These are phyloP conservation scores for Spheniscus mendiculus DNA, from an alignment of 2,113 vertebrate species.

Conservation along the genomic window DNA sequence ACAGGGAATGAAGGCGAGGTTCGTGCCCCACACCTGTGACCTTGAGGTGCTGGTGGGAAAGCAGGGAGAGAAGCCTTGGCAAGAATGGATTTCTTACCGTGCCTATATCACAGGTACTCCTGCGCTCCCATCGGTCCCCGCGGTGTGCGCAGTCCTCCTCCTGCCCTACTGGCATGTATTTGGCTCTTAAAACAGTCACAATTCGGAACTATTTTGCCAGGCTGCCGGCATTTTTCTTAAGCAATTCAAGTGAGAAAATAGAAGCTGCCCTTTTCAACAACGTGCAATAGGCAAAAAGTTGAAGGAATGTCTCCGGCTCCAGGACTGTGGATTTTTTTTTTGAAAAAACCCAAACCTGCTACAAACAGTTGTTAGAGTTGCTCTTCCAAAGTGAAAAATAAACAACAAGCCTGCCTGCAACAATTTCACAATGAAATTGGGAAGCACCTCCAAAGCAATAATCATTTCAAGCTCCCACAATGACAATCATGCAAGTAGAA, in stretches of 20 bases:
- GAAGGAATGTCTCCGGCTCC: neutral
- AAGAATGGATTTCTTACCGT: neutral
- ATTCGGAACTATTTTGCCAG: neutral
- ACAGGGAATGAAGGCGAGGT: accelerated
- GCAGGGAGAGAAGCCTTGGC: neutral
- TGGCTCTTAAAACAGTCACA: neutral
- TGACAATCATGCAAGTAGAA: neutral
- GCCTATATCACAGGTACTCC: neutral
- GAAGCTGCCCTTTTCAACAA: neutral
- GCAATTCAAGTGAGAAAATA: neutral
- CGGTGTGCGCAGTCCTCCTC: neutral
- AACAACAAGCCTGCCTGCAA: neutral
- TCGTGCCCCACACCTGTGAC: neutral
- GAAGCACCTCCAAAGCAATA: neutral
- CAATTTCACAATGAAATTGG: neutral
- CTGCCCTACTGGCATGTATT: neutral
- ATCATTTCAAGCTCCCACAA: neutral
- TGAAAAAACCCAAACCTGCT: neutral
- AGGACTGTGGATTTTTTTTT: neutral
- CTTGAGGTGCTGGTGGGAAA: neutral
- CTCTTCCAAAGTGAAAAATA: neutral
- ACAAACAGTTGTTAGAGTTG: neutral
- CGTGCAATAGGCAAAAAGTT: neutral
- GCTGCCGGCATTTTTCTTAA: neutral
- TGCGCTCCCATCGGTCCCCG: neutral